These are phyloP conservation scores for Eilema caniola DNA, from an alignment of 2,888 invertebrate species.

Conservation along the genomic window DNA sequence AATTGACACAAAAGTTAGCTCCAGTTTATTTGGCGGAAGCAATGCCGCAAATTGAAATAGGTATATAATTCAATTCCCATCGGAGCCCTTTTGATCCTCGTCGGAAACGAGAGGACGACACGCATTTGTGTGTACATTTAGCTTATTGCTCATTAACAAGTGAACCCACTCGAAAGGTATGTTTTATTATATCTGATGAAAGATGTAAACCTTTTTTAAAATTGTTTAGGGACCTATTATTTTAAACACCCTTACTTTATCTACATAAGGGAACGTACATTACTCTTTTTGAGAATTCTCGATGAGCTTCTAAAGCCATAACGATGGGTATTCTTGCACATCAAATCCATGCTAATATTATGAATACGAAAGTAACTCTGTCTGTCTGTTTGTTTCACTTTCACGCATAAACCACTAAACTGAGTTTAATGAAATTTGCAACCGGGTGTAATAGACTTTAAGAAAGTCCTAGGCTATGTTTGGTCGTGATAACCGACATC, in stretches of 20 bases:
- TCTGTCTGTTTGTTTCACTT: no score
- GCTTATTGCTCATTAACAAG: conserved; percentile 25
- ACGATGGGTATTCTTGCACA: background rate
- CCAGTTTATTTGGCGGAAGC: conserved; percentile 32
- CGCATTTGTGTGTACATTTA: conserved; percentile 18
- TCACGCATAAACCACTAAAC: no score
- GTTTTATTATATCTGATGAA: conserved; percentile 16
- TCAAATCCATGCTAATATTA: no score
- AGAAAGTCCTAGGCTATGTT: no score
- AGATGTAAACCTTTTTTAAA: conserved; percentile 13
- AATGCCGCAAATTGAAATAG: conserved; percentile 41
- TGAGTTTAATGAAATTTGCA: no score
- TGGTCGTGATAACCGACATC: no score
- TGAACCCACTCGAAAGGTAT: background rate
- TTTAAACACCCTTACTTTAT: conserved; percentile 5
- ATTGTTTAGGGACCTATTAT: conserved; percentile 12
- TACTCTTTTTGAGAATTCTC: conserved; percentile 6
- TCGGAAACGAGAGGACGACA: conserved; percentile 17
- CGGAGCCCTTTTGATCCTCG: conserved; percentile 31
- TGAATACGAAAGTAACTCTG: no score
- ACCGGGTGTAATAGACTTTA: no score
- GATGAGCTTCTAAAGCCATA: background rate
- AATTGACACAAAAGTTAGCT: conserved; percentile 15
- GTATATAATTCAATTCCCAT: conserved; percentile 44
- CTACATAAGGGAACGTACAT: background rate